Evolutionary conservation across 2,113 vertebrate species (phyloP), one percentile per base, ranked within the genome.

Genomic region (Tetraodon nigroviridis): DNA sequence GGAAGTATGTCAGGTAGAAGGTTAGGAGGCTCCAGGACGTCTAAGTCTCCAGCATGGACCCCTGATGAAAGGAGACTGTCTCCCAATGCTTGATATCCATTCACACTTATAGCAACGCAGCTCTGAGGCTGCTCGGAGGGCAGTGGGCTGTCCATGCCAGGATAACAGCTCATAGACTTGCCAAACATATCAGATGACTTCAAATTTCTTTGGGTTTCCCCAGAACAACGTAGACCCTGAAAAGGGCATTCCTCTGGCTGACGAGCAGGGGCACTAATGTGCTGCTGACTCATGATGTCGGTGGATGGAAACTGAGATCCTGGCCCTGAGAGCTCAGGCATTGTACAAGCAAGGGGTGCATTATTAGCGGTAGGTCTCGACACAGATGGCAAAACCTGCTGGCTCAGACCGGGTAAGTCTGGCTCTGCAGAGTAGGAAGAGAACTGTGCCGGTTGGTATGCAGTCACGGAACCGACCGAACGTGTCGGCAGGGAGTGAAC

Each of bases 1-100:
- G 94, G 94, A 65, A 98, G 87, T 3, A 99, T 91, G 75, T 95
- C 95, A 55, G 92, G 95, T 69, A 98, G 89, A 48, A 98, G 93
- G 77, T 95, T 92, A 42, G 93, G 93, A 0, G 94, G 90, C 57
- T 93, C 93, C 66, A 99, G 90, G 61, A 87, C 92, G 42, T 92
- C 93, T 79, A 99, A 93, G 3, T 92, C 90, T 75, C 90, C 92
- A 48, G 73, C 85, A 10, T 94, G 94, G 76, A 89, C 87, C 14
- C 90, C 92, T 1, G 93, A 90, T 71, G 92, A 91, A 84, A 96
- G 88, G 66, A 95, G 87, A 67, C 85, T 90, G 24, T 96, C 94
- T 78, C 92, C 92, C 76, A 97, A 85, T 54, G 89, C 90, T 20
- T 92, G 91, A 85, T 94, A 97, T 75, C 94, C 93, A 5, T 95